Percentiles rank a stretch among this genome's conserved stretches.
Evolutionary conservation across 1,140 invertebrate genomes (phyloP).

Genomic region (Contarinia nasturtii): DNA sequence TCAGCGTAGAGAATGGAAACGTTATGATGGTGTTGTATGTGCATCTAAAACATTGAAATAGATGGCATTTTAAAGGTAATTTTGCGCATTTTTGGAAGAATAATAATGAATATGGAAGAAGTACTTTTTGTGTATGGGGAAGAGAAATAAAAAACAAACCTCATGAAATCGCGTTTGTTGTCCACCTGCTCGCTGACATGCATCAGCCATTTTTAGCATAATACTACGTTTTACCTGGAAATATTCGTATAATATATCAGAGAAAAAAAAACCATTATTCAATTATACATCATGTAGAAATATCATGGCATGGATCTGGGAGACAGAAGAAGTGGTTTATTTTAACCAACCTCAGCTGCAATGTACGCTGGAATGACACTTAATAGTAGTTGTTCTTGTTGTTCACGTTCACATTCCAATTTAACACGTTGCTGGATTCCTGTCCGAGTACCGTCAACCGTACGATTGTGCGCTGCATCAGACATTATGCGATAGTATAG

Average conservation of each 20-base stretch:
- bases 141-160: no score
- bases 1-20: slow-evolving; percentile 96
- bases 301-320: slow-evolving; percentile 1
- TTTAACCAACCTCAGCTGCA: slow-evolving; percentile 55
- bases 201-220: slow-evolving; percentile 82
- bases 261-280: not conserved
- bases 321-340: slow-evolving; percentile 3
- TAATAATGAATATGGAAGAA: no score
- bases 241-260: not conserved
- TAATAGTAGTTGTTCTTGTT: slow-evolving; percentile 75
- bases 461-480: slow-evolving; percentile 59
- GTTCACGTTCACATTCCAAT: slow-evolving; percentile 78
- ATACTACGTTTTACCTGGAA: slow-evolving; percentile 76
- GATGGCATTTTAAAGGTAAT: no score
- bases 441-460: slow-evolving; percentile 71
- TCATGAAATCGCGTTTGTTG: slow-evolving; percentile 75
- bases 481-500: slow-evolving; percentile 76
- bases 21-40: slow-evolving; percentile 92
- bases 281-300: not conserved
- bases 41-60: no score
- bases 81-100: no score
- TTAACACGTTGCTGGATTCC: slow-evolving; percentile 84
- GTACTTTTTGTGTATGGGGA: no score
- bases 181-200: slow-evolving; percentile 46
- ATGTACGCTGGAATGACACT: slow-evolving; percentile 89